Evolutionary conservation across 2,113 vertebrate genomes (phyloP).

Genomic region (Reinhardtius hippoglossoides): DNA sequence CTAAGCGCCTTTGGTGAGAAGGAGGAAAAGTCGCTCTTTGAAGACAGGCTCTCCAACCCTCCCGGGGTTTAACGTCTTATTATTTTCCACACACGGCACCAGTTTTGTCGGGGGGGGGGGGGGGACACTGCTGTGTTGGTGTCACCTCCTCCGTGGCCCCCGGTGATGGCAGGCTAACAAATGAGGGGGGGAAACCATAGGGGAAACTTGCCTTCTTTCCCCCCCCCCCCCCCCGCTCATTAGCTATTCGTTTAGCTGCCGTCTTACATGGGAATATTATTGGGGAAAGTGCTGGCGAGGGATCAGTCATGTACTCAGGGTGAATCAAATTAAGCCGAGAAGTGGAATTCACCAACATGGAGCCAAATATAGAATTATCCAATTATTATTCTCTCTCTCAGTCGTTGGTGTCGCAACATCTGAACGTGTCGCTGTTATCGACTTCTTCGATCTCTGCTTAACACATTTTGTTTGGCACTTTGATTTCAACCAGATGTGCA

Average conservation of each 20-base stretch:
- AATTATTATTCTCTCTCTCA: slow-evolving; percentile 54
- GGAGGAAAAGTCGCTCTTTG: slow-evolving; percentile 65
- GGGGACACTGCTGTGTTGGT: slow-evolving; percentile 33
- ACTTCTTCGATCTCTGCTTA: not conserved
- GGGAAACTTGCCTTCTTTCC: slow-evolving; percentile 6
- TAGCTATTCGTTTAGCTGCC: slow-evolving; percentile 39
- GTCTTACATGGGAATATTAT: slow-evolving; percentile 39
- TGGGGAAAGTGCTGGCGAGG: slow-evolving; percentile 8
- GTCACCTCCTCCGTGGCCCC: slow-evolving; percentile 52
- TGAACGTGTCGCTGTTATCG: slow-evolving; percentile 10
- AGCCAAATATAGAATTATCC: slow-evolving; percentile 57
- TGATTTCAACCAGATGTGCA: not conserved
- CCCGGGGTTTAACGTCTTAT: slow-evolving; percentile 77
- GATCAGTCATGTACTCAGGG: slow-evolving; percentile 15
- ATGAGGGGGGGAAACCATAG: slow-evolving; percentile 21
- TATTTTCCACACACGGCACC: slow-evolving; percentile 68
- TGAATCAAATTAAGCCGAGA: slow-evolving; percentile 34
- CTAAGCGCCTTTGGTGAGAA: slow-evolving; percentile 63
- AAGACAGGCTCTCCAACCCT: slow-evolving; percentile 62
- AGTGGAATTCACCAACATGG: slow-evolving; percentile 13
- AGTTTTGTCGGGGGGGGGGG: slow-evolving; percentile 68
- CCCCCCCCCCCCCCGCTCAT: not conserved
- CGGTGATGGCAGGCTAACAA: slow-evolving; percentile 31
- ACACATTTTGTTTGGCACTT: not conserved
- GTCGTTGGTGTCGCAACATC: slow-evolving; percentile 22